Base-by-base conservation (phyloP, 1,140 invertebrate genomes). In the Stegodyphus mimosarum region DNA sequence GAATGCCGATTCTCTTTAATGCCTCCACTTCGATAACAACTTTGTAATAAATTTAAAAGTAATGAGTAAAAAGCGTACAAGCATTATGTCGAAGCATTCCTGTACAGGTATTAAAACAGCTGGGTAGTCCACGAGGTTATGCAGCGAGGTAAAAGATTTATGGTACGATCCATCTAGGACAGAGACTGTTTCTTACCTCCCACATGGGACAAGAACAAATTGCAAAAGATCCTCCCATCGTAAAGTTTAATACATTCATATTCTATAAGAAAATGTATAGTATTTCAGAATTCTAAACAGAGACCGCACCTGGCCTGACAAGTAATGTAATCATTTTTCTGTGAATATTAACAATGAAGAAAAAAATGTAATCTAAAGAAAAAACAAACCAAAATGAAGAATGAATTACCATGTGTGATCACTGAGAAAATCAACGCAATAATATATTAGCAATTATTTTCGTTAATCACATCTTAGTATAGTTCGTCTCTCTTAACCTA, bases 31-130 rank as follows among this genome's bases (percentile, higher is more conserved):
- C 64, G 7, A n/a, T 7, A 15, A 17, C 2, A 18, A 67, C 13
- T 17, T 67, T 67, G 10, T n/a, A 7, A 67, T 67, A 67, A 67
- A 67, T 67, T 67, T 17, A n/a, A 67, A 67, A 33, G 17, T 67
- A 67, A 67, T 67, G 64, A 67, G 64, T n/a, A 67, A 67, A 67
- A 67, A 15, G 7, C 7, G 9, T 33, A 33, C 9, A 60, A 15
- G 15, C 55, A 60, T 15, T 10, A 15, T 60, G 9, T 15, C 15
- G 9, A 60, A 60, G 64, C 17, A 15, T 67, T 67, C 17, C 17
- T 17, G 64, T 9, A 5, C 7, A 18, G 64, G 7, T 67, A 17
- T 7, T 67, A 15, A 67, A 67, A 67, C 64, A 67, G 13, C 17
- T 67, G 15, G 64, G 15, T 18, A 67, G 64, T 7, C 7, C 7